phyloP scores from a whole-genome alignment of 2,888 invertebrate genomes.

The Herminia tarsipennalis region DNA sequence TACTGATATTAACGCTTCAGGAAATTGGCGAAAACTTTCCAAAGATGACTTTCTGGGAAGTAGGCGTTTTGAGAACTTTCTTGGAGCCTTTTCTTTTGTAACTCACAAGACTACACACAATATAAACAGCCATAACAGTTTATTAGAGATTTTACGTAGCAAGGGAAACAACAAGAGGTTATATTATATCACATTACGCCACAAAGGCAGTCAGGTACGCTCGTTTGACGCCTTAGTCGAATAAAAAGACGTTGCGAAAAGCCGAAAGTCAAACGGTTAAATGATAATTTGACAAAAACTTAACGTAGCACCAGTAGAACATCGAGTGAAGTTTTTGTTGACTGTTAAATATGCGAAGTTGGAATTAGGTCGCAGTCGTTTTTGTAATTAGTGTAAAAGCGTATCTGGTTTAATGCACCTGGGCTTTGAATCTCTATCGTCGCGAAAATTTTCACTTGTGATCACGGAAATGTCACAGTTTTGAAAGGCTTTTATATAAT shows the following conservation, averaged over 20 bases:
- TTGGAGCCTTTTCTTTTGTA: neutral
- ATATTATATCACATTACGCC: too few species aligned
- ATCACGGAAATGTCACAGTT: too few species aligned
- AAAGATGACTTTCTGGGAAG: neutral
- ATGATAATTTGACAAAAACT: too few species aligned
- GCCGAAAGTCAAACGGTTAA: too few species aligned
- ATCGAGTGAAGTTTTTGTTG: neutral
- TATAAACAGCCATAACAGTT: neutral
- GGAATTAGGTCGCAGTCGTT: conserved; percentile 11
- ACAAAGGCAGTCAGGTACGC: too few species aligned
- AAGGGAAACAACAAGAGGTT: too few species aligned
- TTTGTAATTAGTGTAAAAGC: conserved; percentile 6
- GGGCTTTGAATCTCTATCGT: neutral
- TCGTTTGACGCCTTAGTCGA: too few species aligned
- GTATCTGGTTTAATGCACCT: conserved; percentile 1
- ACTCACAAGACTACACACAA: neutral
- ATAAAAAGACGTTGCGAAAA: too few species aligned
- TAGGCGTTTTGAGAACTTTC: neutral
- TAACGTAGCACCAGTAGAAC: too few species aligned
- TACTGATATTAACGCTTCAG: conserved; percentile 29
- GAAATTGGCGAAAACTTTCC: conserved; percentile 15
- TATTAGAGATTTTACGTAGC: too few species aligned
- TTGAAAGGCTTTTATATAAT: too few species aligned
- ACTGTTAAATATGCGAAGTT: conserved; percentile 2
- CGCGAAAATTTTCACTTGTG: too few species aligned